Conservation (phyloP, 2,797 vertebrate genomes). For the Anableps anableps region DNA sequence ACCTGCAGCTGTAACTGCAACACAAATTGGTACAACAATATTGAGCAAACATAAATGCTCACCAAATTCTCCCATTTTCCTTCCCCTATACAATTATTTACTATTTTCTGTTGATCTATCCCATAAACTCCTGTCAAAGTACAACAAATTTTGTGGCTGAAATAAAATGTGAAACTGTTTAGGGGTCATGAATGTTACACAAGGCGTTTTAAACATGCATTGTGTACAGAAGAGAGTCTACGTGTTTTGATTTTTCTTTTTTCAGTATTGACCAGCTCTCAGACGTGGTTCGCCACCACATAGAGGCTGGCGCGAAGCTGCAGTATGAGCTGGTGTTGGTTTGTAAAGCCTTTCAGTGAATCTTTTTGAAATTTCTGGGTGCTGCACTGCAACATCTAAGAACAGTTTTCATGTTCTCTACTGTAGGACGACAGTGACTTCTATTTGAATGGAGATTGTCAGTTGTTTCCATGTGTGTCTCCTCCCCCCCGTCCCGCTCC, state of each 20-base stretch:
- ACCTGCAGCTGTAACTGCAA: neutral
- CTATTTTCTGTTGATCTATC: neutral
- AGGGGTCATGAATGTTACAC: neutral
- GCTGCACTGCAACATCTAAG: neutral
- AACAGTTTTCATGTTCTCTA: constrained; percentile 3
- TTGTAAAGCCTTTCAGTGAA: constrained; percentile 32
- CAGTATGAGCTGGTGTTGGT: constrained; percentile 84
- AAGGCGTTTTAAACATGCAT: neutral
- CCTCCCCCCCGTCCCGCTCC: constrained; percentile 63
- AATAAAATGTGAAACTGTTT: neutral
- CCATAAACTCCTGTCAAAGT: neutral
- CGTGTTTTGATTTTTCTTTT: constrained; percentile 8
- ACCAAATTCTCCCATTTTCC: neutral
- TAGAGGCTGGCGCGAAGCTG: constrained; percentile 84
- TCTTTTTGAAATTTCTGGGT: neutral
- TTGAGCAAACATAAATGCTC: neutral
- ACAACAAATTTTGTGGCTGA: neutral
- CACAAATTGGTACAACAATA: neutral
- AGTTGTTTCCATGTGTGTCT: constrained; percentile 72
- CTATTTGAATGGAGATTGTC: constrained; percentile 82
- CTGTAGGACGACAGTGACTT: constrained; percentile 78
- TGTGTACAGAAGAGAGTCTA: neutral
- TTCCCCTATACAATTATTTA: neutral
- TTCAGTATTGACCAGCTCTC: constrained; percentile 87
- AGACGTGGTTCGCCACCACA: constrained; percentile 83